phyloP scores from a whole-genome alignment of 2,888 invertebrate species.

The Harmothoe impar region DNA sequence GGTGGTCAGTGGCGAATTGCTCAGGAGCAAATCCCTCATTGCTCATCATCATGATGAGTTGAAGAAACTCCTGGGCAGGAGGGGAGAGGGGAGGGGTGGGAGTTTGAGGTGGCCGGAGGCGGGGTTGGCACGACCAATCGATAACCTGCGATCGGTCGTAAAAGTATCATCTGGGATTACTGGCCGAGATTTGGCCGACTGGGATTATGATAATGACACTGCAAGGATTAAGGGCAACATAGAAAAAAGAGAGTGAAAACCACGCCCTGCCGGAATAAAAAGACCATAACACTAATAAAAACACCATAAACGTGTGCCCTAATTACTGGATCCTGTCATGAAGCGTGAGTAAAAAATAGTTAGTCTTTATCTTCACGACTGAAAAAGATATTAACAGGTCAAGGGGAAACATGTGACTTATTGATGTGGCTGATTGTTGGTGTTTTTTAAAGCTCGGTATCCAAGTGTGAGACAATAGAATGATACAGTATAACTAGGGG shows the following conservation, averaged over 20 bases:
- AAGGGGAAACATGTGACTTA: slow-evolving; percentile 32
- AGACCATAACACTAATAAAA: background rate
- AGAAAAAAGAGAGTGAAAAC: background rate
- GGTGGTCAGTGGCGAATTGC: background rate
- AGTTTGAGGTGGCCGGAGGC: background rate
- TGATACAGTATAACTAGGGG: too few species aligned
- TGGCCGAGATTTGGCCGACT: background rate
- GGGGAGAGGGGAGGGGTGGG: background rate
- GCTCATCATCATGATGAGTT: slow-evolving; percentile 36
- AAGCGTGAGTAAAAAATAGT: background rate
- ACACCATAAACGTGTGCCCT: background rate
- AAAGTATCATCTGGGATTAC: slow-evolving; percentile 44
- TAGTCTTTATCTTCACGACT: slow-evolving; percentile 37
- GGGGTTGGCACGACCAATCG: slow-evolving; percentile 13
- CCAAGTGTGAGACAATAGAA: background rate
- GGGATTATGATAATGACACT: slow-evolving; percentile 30
- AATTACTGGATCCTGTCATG: slow-evolving; percentile 1
- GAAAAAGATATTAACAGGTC: slow-evolving; percentile 18
- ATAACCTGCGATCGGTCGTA: slow-evolving; percentile 45
- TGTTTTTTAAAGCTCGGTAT: slow-evolving; percentile 30
- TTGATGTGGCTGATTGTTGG: background rate
- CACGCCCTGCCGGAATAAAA: background rate
- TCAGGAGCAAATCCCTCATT: slow-evolving; percentile 23
- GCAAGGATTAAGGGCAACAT: slow-evolving; percentile 37
- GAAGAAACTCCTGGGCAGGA: background rate